These are phyloP conservation scores for Petrophora chlorosata DNA, from an alignment of 2,888 invertebrate species.

Conservation along the genomic window DNA sequence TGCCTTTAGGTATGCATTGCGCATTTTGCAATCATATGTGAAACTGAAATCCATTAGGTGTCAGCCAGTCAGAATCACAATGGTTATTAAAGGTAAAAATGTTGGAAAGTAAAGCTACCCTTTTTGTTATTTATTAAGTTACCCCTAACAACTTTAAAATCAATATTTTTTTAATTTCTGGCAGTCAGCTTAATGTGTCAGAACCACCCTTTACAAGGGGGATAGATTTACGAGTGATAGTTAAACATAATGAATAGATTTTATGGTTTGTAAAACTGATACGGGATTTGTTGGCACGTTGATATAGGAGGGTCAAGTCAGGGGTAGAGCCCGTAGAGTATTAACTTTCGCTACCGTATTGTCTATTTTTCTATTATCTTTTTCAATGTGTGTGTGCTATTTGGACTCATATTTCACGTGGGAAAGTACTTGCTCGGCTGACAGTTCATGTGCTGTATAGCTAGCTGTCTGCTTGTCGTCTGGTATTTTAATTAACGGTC, in stretches of 20 bases:
- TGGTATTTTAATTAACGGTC: conserved; percentile 27
- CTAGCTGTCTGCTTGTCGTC: conserved; percentile 16
- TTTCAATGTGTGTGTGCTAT: not conserved
- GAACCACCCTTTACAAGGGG: conserved; percentile 43
- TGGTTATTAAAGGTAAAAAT: too few species aligned
- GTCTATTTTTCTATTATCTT: not conserved
- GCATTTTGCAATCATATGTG: too few species aligned
- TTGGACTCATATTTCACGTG: conserved; percentile 16
- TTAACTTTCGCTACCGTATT: not conserved
- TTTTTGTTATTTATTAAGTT: too few species aligned
- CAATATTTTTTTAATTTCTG: conserved; percentile 24
- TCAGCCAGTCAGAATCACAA: too few species aligned
- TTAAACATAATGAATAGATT: conserved; percentile 61
- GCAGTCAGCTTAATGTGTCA: conserved; percentile 16
- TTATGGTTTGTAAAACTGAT: conserved; percentile 66
- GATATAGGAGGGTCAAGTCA: conserved; percentile 35
- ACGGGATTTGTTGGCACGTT: conserved; percentile 46
- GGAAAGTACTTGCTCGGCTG: conserved; percentile 17
- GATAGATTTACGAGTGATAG: conserved; percentile 51
- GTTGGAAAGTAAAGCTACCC: too few species aligned
- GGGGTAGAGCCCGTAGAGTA: not conserved
- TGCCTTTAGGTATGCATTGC: too few species aligned
- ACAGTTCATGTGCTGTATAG: conserved; percentile 27
- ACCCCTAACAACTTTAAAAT: conserved; percentile 23
- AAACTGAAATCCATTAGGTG: too few species aligned